Evolutionary conservation across 2,797 vertebrate species (phyloP), one percentile per base, ranked within the genome.

Genomic region (Pseudochromis fuscus): DNA sequence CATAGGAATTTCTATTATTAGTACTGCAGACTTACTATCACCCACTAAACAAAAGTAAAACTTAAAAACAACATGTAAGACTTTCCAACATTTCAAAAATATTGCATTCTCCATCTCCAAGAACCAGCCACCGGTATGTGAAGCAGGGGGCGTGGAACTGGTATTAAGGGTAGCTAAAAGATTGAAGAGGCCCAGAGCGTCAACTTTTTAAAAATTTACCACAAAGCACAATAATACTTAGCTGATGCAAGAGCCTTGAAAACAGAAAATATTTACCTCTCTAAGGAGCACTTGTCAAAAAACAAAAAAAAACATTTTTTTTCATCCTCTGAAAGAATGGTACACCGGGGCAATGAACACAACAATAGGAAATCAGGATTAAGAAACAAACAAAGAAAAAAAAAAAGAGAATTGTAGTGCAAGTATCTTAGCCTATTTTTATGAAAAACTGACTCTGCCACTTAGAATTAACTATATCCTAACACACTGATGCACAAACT

Each of bases 171-270:
- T 28, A 67, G 66, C 62, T 78, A 65, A 83, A 74, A 83, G 71
- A 90, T 64, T 74, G 67, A 87, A 83, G 72, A 71, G 38, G 72
- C 85, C 71, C 72, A 81, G 73, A 85, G 83, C 58, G 2, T 79
- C 67, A 77, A 77, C 65, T 80, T 77, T 87, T 91, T 77, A 87
- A 89, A 84, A 89, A 88, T 92, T 86, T 76, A 89, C 78, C 72
- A 90, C 56, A 61, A 76, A 76, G 71, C 78, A 88, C 79, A 87
- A 89, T 75, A 88, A 85, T 78, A 69, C 82, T 77, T 81, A 74
- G 79, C 84, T 92, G 89, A 92, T 91, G 91, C 82, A 92, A 92
- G 70, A 79, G 69, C 76, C 80, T 87, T 83, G 83, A 90, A 93
- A 93, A 92, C 78, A 83, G 66, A 87, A 89, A 80, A 83, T 75